Conservation (phyloP, 2,888 invertebrate genomes). For the Nephrotoma flavescens region DNA sequence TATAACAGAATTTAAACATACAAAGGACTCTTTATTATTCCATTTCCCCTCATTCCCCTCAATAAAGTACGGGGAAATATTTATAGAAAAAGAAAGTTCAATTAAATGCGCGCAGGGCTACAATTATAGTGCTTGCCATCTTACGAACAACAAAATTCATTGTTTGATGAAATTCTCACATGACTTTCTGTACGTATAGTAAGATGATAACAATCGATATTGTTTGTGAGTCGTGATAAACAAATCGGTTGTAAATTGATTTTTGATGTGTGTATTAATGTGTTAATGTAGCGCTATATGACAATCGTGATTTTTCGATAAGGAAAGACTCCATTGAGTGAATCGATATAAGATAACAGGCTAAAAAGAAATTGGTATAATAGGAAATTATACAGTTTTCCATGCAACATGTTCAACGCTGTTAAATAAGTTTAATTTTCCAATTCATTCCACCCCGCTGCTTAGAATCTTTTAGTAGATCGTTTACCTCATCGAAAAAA, state of each 20-base stretch:
- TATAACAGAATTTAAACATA: no score
- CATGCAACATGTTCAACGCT: neutral
- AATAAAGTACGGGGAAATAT: neutral
- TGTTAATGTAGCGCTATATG: neutral
- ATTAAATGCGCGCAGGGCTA: neutral
- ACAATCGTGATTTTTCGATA: no score
- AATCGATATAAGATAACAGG: no score
- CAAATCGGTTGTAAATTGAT: neutral
- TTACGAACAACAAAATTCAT: neutral
- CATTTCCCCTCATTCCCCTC: neutral
- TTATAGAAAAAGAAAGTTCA: neutral
- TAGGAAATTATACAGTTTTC: neutral
- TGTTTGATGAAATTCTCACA: neutral
- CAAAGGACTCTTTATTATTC: no score
- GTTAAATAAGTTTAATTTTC: neutral
- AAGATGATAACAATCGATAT: neutral
- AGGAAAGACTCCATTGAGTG: no score
- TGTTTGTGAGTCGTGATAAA: neutral
- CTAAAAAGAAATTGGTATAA: no score
- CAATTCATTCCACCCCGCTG: neutral
- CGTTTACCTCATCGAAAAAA: neutral
- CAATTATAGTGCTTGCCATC: neutral
- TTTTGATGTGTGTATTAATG: neutral
- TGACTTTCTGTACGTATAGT: neutral
- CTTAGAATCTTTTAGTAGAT: neutral